phyloP scores from a whole-genome alignment of 2,797 vertebrate genomes.

The Mastacembelus armatus region DNA sequence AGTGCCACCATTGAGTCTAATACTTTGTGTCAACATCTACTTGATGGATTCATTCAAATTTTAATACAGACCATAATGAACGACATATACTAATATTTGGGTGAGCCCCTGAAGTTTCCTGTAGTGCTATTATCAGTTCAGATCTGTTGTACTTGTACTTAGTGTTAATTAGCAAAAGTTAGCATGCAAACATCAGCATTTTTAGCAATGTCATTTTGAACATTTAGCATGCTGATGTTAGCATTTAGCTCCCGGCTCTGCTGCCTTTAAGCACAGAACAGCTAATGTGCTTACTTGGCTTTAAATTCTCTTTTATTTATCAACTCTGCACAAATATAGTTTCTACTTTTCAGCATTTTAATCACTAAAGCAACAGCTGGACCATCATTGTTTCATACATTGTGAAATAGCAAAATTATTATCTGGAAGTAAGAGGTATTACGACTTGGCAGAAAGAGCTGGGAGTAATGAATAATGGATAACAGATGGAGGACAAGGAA shows the following conservation, averaged over 20 bases:
- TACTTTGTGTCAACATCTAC: too few species aligned
- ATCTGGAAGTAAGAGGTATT: conserved; percentile 52
- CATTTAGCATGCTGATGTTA: not conserved
- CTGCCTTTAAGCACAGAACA: not conserved
- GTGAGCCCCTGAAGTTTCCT: too few species aligned
- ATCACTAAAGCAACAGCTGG: conserved; percentile 33
- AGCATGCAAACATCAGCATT: not conserved
- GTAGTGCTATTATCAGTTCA: too few species aligned
- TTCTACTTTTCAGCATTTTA: conserved; percentile 42
- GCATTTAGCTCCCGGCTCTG: not conserved
- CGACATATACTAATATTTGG: too few species aligned
- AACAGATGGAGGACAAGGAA: conserved; percentile 50
- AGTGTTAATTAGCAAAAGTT: not conserved
- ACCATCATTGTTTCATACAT: conserved; percentile 37
- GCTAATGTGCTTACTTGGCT: not conserved
- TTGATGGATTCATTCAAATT: too few species aligned
- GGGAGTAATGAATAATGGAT: conserved; percentile 73
- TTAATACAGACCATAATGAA: too few species aligned
- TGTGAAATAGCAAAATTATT: conserved; percentile 40
- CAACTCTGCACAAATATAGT: conserved; percentile 28
- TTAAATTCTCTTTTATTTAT: conserved; percentile 2
- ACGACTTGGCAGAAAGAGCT: conserved; percentile 35
- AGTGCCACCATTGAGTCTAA: not conserved
- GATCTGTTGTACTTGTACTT: not conserved
- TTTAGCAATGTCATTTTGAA: not conserved